phyloP scores from a whole-genome alignment of 1,140 invertebrate genomes.

The Drosophila repleta region DNA sequence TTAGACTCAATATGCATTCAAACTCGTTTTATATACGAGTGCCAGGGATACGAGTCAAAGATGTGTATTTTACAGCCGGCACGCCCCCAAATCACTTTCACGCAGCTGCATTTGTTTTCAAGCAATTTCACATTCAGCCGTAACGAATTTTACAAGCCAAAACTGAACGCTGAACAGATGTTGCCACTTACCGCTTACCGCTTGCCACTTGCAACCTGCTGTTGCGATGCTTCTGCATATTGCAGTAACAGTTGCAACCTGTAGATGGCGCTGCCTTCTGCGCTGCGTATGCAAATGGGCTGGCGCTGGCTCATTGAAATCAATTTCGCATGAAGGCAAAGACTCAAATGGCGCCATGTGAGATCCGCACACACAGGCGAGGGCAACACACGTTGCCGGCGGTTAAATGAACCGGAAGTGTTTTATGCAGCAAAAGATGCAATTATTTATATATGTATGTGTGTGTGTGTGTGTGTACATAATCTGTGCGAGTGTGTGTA shows the following conservation, averaged over 20 bases:
- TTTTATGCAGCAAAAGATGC: constrained; percentile 65
- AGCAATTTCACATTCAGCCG: constrained; percentile 19
- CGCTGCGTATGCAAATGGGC: constrained; percentile 31
- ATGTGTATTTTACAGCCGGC: too few relatives aligned
- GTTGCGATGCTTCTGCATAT: constrained; percentile 12
- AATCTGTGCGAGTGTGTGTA: constrained; percentile 5
- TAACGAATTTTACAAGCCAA: not conserved
- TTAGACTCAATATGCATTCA: too few relatives aligned
- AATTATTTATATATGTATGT: constrained; percentile 57
- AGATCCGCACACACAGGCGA: not conserved
- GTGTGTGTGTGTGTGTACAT: constrained; percentile 2
- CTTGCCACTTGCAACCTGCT: constrained; percentile 4
- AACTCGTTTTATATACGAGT: too few relatives aligned
- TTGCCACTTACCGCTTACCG: too few relatives aligned
- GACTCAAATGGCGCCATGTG: constrained; percentile 40
- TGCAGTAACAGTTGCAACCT: constrained; percentile 17
- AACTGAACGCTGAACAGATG: not conserved
- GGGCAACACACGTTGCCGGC: constrained; percentile 26
- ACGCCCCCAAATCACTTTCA: too few relatives aligned
- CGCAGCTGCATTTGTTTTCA: not conserved
- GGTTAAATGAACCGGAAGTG: constrained; percentile 76
- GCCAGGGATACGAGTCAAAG: too few relatives aligned
- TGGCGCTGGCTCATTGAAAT: constrained; percentile 26
- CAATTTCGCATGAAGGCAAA: constrained; percentile 40
- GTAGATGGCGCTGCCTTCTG: constrained; percentile 10